A percentile compares a stretch with the other conserved stretches of the same genome.
Conservation (phyloP, 2,888 invertebrate genomes). For the Athetis lepigone region DNA sequence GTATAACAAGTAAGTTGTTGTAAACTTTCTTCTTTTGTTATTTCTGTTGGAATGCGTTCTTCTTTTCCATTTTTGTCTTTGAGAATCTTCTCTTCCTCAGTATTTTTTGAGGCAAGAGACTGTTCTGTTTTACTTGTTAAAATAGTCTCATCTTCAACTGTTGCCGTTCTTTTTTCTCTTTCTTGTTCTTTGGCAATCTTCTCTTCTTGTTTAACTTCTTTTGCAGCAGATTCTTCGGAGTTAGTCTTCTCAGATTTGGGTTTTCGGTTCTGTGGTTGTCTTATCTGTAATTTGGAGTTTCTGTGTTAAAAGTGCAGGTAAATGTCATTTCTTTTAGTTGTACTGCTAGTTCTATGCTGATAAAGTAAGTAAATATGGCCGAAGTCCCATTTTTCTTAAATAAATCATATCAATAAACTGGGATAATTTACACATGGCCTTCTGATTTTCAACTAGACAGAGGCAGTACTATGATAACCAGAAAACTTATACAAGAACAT, state of each 20-base stretch:
- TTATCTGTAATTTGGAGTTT: conserved; percentile 22
- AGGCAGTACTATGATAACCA: no score
- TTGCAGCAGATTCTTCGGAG: background rate
- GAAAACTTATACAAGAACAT: no score
- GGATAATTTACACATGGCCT: no score
- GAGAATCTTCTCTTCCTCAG: background rate
- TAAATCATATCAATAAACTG: no score
- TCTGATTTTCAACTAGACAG: no score
- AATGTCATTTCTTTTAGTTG: background rate
- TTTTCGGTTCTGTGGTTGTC: background rate
- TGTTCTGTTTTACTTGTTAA: background rate
- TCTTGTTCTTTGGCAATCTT: background rate
- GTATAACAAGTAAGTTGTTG: no score
- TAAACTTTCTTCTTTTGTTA: background rate
- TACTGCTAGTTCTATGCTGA: no score
- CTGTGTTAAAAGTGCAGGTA: background rate
- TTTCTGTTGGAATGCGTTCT: background rate
- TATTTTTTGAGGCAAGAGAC: background rate
- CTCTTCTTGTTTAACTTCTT: background rate
- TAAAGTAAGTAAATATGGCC: no score
- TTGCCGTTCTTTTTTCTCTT: no score
- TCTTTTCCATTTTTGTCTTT: background rate
- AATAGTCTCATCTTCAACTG: no score
- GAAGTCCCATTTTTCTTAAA: no score
- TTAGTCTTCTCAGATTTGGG: background rate